Conservation (phyloP, 2,113 vertebrate species). For the Craseonycteris thonglongyai region DNA sequence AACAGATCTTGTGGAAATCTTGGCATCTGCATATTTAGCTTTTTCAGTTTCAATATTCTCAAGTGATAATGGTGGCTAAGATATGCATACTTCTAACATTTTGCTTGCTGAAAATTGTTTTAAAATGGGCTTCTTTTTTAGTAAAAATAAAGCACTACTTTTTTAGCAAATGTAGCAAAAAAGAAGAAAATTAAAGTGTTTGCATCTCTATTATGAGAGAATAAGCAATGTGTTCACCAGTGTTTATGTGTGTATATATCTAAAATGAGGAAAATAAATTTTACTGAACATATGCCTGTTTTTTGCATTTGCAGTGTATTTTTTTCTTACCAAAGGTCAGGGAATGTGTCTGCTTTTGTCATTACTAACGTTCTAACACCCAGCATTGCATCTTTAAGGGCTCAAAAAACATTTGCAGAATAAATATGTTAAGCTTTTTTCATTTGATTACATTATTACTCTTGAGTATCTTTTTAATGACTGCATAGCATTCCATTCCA, state of each 20-base stretch:
- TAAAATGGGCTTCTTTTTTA: neutral
- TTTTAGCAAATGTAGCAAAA: conserved; percentile 11
- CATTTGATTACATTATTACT: neutral
- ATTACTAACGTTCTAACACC: neutral
- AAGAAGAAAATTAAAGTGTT: neutral
- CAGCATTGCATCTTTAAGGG: neutral
- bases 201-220: neutral
- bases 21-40: neutral
- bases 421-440: neutral
- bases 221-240: neutral
- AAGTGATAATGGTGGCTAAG: neutral
- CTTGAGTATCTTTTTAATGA: neutral
- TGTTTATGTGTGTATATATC: neutral
- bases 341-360: neutral
- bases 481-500: neutral
- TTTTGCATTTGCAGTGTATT: neutral
- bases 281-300: neutral
- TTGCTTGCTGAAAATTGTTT: neutral
- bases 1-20: neutral
- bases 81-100: neutral
- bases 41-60: neutral
- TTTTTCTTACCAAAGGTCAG: neutral
- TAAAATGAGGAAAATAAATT: neutral
- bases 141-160: neutral
- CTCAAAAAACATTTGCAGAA: neutral